Conservation (phyloP, 2,888 invertebrate genomes). For the Drosophila macrospina region DNA sequence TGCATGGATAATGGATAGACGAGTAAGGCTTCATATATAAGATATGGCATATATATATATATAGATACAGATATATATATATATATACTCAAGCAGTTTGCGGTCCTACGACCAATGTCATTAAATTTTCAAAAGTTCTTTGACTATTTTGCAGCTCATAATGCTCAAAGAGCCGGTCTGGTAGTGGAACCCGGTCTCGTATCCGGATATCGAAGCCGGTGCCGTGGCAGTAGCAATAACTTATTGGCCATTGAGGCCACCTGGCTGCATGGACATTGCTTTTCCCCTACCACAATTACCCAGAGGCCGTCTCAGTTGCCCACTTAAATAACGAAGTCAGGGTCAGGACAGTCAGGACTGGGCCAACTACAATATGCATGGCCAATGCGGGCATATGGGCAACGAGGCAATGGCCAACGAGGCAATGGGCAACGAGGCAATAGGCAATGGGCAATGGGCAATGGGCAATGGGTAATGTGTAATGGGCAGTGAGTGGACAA, state of each 20-base stretch:
- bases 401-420: not conserved
- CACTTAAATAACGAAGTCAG: conserved; percentile 56
- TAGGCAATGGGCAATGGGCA: conserved; percentile 7
- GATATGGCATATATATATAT: no score
- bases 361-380: conserved; percentile 46
- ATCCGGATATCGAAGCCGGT: conserved; percentile 10
- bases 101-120: conserved; percentile 52
- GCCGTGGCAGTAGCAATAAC: conserved; percentile 46
- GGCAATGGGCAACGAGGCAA: conserved; percentile 5
- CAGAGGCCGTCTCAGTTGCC: conserved; percentile 27
- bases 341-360: conserved; percentile 33
- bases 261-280: conserved; percentile 44
- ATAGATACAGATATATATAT: no score
- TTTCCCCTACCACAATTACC: conserved; percentile 8
- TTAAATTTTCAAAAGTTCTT: conserved; percentile 72
- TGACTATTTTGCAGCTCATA: conserved; percentile 57
- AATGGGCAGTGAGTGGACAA: conserved; percentile 13
- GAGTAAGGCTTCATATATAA: conserved; percentile 10
- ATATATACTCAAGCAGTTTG: not conserved
- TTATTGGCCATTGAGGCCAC: conserved; percentile 76
- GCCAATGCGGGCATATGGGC: conserved; percentile 22
- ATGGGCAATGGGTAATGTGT: conserved; percentile 13
- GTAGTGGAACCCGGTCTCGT: not conserved
- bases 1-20: conserved; percentile 44
- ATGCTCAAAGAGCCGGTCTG: conserved; percentile 36